These are phyloP conservation scores for Drosophila macrospina DNA, from an alignment of 2,888 invertebrate genomes.

Conservation along the genomic window DNA sequence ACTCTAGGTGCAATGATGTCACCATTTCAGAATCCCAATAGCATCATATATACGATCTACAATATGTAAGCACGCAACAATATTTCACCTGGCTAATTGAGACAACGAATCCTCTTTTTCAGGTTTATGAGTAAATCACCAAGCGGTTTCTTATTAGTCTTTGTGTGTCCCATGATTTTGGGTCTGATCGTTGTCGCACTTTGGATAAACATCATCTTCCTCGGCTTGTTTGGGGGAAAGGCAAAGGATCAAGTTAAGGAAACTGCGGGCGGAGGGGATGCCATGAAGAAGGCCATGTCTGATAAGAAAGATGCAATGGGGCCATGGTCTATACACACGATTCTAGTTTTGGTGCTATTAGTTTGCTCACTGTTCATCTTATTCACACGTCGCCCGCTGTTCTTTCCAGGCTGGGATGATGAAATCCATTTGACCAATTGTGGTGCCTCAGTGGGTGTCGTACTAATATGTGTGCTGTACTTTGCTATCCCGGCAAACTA, in stretches of 20 bases:
- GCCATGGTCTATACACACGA: conserved; percentile 22
- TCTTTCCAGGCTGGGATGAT: conserved; percentile 26
- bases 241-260: not conserved
- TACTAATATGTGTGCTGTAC: conserved; percentile 11
- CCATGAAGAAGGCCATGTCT: conserved; percentile 4
- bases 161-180: conserved; percentile 19
- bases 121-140: not conserved
- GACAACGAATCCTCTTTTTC: not conserved
- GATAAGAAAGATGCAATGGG: conserved; percentile 41
- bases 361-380: not conserved
- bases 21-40: conserved; percentile 59
- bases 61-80: conserved; percentile 25
- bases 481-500: conserved; percentile 59
- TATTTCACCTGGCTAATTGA: not conserved
- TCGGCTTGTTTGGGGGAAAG: conserved; percentile 41
- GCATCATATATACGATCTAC: not conserved
- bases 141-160: not conserved
- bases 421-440: rapidly evolving
- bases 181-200: conserved; percentile 24
- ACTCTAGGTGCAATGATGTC: conserved; percentile 53
- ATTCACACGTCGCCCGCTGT: conserved; percentile 12
- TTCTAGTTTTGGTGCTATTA: conserved; percentile 2
- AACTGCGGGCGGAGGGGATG: not conserved
- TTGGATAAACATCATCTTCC: conserved; percentile 58
- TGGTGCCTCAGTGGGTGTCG: conserved; percentile 30